These are phyloP conservation scores for Pheosia gnoma DNA, from an alignment of 2,888 invertebrate genomes.

Conservation along the genomic window DNA sequence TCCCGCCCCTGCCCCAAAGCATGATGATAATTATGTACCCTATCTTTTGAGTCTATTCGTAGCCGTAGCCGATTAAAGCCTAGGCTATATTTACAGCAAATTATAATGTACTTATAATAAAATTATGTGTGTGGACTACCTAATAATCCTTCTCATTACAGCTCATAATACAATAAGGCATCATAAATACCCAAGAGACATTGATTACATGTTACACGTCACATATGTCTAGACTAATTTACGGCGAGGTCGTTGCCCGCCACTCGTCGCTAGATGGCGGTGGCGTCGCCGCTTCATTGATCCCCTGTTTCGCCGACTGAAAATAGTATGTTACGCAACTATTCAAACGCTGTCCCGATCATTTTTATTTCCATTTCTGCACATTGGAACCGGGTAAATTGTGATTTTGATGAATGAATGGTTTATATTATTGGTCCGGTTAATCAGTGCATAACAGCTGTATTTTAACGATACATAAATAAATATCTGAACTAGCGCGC, in stretches of 20 bases:
- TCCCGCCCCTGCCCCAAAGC: too few species aligned
- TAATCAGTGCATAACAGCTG: not conserved
- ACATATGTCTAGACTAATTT: slow-evolving; percentile 37
- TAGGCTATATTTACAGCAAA: too few species aligned
- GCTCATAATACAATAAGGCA: slow-evolving; percentile 25
- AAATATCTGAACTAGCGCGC: too few species aligned
- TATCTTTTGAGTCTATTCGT: too few species aligned
- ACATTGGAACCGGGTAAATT: not conserved
- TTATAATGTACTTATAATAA: too few species aligned
- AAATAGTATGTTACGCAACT: slow-evolving; percentile 57
- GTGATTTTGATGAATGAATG: not conserved
- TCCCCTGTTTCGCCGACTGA: slow-evolving; percentile 56
- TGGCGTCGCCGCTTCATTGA: slow-evolving; percentile 60
- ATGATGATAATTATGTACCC: too few species aligned
- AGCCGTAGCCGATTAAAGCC: too few species aligned
- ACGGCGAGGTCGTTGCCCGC: slow-evolving; percentile 46
- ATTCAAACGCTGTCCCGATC: slow-evolving; percentile 28
- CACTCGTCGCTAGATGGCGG: slow-evolving; percentile 60
- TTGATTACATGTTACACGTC: slow-evolving; percentile 31
- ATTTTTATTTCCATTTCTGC: slow-evolving; percentile 31
- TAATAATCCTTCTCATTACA: too few species aligned
- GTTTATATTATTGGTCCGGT: not conserved
- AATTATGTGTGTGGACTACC: too few species aligned
- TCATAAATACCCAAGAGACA: slow-evolving; percentile 34
- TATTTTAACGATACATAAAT: not conserved